Conservation (phyloP, 2,797 vertebrate species). For the Clarias fuscus region DNA sequence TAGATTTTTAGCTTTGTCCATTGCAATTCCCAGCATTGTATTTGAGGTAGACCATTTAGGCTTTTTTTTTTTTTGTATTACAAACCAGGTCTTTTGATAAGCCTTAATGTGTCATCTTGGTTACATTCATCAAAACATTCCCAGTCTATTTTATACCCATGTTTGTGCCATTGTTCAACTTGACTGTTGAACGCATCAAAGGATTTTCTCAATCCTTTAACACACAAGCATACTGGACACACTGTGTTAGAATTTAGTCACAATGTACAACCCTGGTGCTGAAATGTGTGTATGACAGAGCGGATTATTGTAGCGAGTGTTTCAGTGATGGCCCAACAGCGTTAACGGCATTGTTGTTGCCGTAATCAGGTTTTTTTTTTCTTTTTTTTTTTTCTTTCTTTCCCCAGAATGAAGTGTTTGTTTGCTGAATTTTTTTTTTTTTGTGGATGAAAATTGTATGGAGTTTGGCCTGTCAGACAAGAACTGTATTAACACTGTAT, state of each 20-base stretch:
- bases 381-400: not conserved
- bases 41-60: not conserved
- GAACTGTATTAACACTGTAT: conserved; percentile 24
- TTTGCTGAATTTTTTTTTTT: not conserved
- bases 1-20: not conserved
- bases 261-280: conserved; percentile 11
- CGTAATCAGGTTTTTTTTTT: not conserved
- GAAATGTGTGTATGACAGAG: not conserved
- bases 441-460: not conserved
- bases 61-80: not conserved
- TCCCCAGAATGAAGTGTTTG: not conserved
- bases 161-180: conserved; percentile 2
- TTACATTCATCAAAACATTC: conserved; percentile 6
- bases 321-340: not conserved
- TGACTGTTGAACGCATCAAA: not conserved
- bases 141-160: not conserved
- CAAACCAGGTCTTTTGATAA: not conserved
- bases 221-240: not conserved
- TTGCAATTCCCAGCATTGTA: not conserved
- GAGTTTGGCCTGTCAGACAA: not conserved
- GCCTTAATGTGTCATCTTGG: not conserved
- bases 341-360: not conserved
- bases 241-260: not conserved
- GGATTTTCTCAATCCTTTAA: not conserved
- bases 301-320: conserved; percentile 3